These are phyloP conservation scores for Beris chalybata DNA, from an alignment of 2,888 invertebrate species.

Conservation along the genomic window DNA sequence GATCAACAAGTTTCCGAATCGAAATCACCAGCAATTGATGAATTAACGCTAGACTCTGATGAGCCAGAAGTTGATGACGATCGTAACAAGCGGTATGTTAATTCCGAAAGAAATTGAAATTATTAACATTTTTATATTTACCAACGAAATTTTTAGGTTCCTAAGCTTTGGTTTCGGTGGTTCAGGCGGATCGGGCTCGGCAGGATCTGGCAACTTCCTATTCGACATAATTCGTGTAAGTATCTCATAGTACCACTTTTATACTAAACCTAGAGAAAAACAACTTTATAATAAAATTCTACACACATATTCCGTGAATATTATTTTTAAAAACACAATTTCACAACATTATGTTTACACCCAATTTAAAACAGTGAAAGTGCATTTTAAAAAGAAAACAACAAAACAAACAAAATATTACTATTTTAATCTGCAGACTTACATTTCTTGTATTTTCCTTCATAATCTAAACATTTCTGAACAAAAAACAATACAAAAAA, in stretches of 20 bases:
- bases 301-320: too few relatives aligned
- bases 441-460: too few relatives aligned
- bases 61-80: conserved; percentile 73
- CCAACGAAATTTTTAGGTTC: conserved; percentile 56
- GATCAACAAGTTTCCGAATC: conserved; percentile 63
- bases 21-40: conserved; percentile 67
- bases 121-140: not conserved
- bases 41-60: conserved; percentile 70
- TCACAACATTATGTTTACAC: not conserved
- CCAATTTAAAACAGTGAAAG: not conserved
- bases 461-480: not conserved
- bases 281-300: not conserved
- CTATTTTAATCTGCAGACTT: too few relatives aligned
- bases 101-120: conserved; percentile 10
- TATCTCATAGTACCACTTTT: conserved; percentile 41
- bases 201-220: conserved; percentile 80
- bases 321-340: not conserved
- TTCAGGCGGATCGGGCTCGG: conserved; percentile 58
- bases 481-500: not conserved
- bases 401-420: too few relatives aligned
- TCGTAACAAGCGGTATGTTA: conserved; percentile 72
- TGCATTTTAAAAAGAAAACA: not conserved
- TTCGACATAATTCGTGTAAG: conserved; percentile 88
- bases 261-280: not conserved
- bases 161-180: conserved; percentile 66